Evolutionary conservation across 2,797 vertebrate species (phyloP).

Genomic region (Catamblyrhynchus diadema): DNA sequence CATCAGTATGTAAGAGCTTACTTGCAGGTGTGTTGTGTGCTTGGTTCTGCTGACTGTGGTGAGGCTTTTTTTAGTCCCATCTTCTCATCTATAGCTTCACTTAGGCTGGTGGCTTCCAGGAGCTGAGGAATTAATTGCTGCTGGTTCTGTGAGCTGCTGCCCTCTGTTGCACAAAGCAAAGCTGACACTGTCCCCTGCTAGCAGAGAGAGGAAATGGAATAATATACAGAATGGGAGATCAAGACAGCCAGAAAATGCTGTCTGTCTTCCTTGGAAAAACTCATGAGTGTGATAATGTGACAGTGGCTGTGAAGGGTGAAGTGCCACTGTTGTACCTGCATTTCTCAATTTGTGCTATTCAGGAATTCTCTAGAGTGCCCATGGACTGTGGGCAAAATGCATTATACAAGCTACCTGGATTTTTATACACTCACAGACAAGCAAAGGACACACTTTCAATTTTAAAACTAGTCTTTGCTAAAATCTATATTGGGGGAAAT

Average conservation of each 20-base stretch:
- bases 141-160: slow-evolving; percentile 39
- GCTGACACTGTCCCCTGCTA: neutral
- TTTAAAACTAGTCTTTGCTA: neutral
- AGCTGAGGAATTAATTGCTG: neutral
- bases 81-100: neutral
- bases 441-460: rapidly evolving
- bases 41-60: neutral
- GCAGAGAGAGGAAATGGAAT: neutral
- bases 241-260: neutral
- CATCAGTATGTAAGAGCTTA: neutral
- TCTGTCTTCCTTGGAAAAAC: neutral
- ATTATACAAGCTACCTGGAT: neutral
- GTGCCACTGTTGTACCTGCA: neutral
- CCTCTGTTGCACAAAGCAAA: slow-evolving; percentile 50
- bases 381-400: neutral
- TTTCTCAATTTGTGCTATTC: neutral
- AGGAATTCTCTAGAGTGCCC: neutral
- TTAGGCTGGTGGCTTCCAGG: neutral
- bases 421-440: neutral
- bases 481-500: rapidly evolving
- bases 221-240: neutral
- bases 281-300: neutral
- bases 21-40: neutral
- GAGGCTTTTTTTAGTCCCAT: neutral
- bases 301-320: neutral